phyloP scores from a whole-genome alignment of 2,113 vertebrate species.

The Psephotus haematonotus region DNA sequence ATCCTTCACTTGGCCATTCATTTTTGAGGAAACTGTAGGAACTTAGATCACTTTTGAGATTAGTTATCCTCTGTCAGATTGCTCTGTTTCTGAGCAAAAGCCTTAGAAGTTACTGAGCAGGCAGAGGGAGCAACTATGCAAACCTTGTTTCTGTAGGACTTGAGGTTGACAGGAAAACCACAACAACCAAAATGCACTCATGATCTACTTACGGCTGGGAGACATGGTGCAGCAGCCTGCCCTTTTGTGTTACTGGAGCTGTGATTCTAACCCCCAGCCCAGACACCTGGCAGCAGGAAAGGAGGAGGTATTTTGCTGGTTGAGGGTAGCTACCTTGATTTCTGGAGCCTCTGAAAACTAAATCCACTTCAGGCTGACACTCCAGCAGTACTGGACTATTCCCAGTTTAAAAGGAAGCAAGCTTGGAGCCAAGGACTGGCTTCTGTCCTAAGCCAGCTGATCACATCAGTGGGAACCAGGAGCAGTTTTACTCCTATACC shows the following conservation, averaged over 20 bases:
- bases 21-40: neutral
- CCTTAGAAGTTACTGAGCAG: neutral
- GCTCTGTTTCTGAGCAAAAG: neutral
- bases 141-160: neutral
- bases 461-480: neutral
- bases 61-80: neutral
- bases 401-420: neutral
- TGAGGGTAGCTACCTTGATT: neutral
- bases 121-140: neutral
- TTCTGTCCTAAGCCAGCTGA: neutral
- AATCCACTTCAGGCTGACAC: neutral
- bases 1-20: neutral
- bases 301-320: neutral
- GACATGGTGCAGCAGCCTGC: neutral
- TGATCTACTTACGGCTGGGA: accelerated
- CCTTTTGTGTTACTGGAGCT: neutral
- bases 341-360: neutral
- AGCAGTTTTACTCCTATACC: neutral
- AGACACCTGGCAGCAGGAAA: accelerated
- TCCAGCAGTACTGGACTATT: neutral
- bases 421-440: neutral
- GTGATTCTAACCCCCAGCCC: neutral
- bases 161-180: neutral
- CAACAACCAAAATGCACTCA: neutral
- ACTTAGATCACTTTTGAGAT: neutral